A percentile compares a stretch with the other conserved stretches of the same genome.
These are phyloP conservation scores for Dendroctonus ponderosae DNA, from an alignment of 1,140 invertebrate species.

Conservation along the genomic window DNA sequence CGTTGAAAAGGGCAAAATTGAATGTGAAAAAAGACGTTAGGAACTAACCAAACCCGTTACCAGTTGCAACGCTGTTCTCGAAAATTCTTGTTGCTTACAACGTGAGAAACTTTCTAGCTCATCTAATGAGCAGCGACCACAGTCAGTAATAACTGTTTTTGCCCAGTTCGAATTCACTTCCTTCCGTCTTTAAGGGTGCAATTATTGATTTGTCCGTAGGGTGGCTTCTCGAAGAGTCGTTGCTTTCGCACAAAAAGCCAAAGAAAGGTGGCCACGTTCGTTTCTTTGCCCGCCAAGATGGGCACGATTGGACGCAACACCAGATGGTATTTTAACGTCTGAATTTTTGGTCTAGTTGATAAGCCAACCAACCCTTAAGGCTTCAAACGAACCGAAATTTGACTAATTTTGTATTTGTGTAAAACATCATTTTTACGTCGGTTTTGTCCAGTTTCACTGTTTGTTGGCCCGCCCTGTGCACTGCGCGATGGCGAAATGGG, in stretches of 20 bases:
- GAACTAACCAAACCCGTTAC: neutral
- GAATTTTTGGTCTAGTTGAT: no score
- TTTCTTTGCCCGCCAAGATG: slow-evolving; percentile 26
- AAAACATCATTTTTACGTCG: no score
- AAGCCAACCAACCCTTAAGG: no score
- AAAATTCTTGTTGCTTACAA: neutral
- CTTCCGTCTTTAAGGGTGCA: slow-evolving; percentile 6
- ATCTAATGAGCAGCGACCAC: slow-evolving; percentile 5
- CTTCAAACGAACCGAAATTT: no score
- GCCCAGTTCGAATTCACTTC: neutral
- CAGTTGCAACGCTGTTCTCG: neutral
- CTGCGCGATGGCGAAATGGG: no score
- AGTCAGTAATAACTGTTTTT: neutral
- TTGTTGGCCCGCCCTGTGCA: no score
- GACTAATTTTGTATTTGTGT: no score
- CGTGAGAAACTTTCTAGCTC: neutral
- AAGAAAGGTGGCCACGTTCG: slow-evolving; percentile 20
- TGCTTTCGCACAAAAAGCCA: slow-evolving; percentile 5
- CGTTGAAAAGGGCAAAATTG: slow-evolving; percentile 3
- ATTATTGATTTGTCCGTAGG: slow-evolving; percentile 16
- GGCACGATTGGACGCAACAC: neutral
- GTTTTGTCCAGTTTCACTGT: no score
- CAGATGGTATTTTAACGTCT: slow-evolving; percentile 8
- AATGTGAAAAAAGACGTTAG: neutral
- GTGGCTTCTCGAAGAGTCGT: slow-evolving; percentile 3